A percentile compares a stretch with the other conserved stretches of the same genome.
phyloP scores from a whole-genome alignment of 2,888 invertebrate genomes.

The Philonicus albiceps region DNA sequence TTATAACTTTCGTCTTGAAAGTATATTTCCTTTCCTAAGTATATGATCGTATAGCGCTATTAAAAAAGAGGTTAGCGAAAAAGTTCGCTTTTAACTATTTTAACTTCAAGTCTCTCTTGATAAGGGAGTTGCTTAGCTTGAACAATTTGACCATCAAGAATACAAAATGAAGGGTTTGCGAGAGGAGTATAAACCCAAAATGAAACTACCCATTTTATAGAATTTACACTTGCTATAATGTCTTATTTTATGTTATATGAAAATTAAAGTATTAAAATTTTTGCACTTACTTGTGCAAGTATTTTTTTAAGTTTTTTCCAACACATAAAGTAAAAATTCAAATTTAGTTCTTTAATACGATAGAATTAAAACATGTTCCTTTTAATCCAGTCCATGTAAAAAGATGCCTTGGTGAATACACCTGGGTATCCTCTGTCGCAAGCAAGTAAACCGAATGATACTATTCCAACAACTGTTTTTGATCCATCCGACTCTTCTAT shows the following conservation, averaged over 20 bases:
- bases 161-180: slow-evolving; percentile 52
- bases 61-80: too few species aligned
- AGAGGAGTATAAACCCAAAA: background rate
- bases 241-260: too few species aligned
- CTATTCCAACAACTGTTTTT: slow-evolving; percentile 15
- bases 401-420: background rate
- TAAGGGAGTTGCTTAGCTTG: slow-evolving; percentile 58
- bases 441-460: slow-evolving; percentile 20
- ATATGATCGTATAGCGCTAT: too few species aligned
- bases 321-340: too few species aligned
- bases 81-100: background rate
- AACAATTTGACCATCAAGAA: slow-evolving; percentile 59
- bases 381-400: background rate
- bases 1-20: background rate
- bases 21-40: background rate
- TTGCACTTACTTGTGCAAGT: too few species aligned
- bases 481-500: slow-evolving; percentile 16
- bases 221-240: too few species aligned
- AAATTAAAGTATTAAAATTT: too few species aligned
- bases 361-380: background rate
- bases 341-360: background rate
- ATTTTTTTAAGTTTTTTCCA: too few species aligned
- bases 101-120: background rate
- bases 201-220: too few species aligned
- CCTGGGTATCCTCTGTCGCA: slow-evolving; percentile 38